A percentile compares a stretch with the other conserved stretches of the same genome.
phyloP scores from a whole-genome alignment of 2,888 invertebrate species.

The Dione juno region DNA sequence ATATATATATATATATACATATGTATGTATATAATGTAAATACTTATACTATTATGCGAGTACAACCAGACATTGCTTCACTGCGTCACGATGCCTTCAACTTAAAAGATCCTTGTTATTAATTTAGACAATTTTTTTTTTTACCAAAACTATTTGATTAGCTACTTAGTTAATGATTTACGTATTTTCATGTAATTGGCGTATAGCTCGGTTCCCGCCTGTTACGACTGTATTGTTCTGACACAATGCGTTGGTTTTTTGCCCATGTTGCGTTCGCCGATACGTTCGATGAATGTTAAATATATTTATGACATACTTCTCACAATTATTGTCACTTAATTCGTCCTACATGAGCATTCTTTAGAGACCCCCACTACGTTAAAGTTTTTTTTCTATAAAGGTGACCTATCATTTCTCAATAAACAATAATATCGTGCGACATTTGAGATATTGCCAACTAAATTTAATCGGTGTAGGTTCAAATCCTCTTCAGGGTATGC shows the following conservation, averaged over 20 bases:
- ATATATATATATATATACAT: too few species aligned
- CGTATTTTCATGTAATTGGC: conserved; percentile 29
- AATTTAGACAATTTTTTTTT: conserved; percentile 11
- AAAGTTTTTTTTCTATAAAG: not conserved
- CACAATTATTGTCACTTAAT: conserved; percentile 15
- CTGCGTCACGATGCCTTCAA: not conserved
- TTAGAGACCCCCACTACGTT: conserved; percentile 10
- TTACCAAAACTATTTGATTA: not conserved
- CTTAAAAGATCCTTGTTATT: not conserved
- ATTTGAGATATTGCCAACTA: too few species aligned
- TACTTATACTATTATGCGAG: not conserved
- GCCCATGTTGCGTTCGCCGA: conserved; percentile 29
- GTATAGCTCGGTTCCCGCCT: conserved; percentile 32
- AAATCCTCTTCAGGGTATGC: too few species aligned
- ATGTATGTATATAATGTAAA: too few species aligned
- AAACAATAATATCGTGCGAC: too few species aligned
- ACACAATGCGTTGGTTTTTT: conserved; percentile 42
- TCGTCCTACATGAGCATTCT: conserved; percentile 13
- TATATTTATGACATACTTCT: conserved; percentile 35
- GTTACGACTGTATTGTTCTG: conserved; percentile 34
- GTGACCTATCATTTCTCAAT: too few species aligned
- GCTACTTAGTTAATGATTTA: conserved; percentile 5
- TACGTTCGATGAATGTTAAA: conserved; percentile 32
- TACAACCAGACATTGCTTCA: not conserved
- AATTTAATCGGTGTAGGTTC: too few species aligned